Percentiles rank a stretch among this genome's conserved stretches.
These are phyloP conservation scores for Exephanes ischioxanthus DNA, from an alignment of 2,888 invertebrate species.

Conservation along the genomic window DNA sequence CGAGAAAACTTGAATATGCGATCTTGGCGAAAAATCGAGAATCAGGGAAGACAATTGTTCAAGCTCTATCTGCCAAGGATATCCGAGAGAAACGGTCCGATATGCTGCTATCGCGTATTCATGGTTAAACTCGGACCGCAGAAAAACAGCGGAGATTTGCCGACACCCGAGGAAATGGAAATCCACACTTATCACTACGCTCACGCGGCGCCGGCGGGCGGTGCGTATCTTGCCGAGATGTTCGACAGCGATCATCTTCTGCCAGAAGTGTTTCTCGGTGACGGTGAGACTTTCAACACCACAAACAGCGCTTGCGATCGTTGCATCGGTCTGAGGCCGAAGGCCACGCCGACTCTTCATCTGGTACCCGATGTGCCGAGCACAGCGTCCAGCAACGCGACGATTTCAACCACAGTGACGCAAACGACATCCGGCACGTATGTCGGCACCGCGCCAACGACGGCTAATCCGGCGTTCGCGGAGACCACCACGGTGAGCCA, in stretches of 20 bases:
- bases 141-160: conserved; percentile 89
- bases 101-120: conserved; percentile 94
- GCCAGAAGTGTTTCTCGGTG: conserved; percentile 91
- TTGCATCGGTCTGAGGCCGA: conserved; percentile 86
- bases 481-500: conserved; percentile 67
- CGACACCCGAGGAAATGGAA: conserved; percentile 89
- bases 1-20: conserved; percentile 87
- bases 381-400: conserved; percentile 59
- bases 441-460: conserved; percentile 52
- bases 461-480: conserved; percentile 50
- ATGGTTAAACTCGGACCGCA: conserved; percentile 90
- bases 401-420: conserved; percentile 63
- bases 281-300: conserved; percentile 85
- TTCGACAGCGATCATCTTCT: conserved; percentile 90
- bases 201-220: conserved; percentile 88
- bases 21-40: conserved; percentile 88
- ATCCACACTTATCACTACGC: conserved; percentile 91
- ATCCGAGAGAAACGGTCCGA: conserved; percentile 94
- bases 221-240: conserved; percentile 94
- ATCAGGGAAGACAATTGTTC: conserved; percentile 90
- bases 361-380: conserved; percentile 78
- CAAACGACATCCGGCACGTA: conserved; percentile 63
- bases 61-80: conserved; percentile 91
- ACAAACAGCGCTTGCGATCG: conserved; percentile 84
- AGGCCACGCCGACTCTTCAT: conserved; percentile 77